These are phyloP conservation scores for Corella eumyota DNA, from an alignment of 23 tunicate genomes.

Conservation along the genomic window DNA sequence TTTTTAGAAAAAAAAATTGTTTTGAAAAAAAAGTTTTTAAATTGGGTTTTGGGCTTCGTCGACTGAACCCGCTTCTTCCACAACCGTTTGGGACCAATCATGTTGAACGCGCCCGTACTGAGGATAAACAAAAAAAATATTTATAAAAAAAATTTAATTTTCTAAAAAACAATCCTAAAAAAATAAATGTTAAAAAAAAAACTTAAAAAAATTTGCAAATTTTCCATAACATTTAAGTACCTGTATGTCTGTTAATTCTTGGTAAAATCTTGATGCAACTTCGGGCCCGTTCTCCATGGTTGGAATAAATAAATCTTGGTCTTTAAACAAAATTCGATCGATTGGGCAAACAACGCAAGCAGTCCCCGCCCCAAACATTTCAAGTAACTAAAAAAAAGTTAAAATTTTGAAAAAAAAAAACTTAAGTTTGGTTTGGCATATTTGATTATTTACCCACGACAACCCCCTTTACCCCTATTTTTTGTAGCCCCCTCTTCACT, in stretches of 20 bases:
- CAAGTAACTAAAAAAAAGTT: constrained; percentile 41
- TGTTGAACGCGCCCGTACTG: constrained; percentile 72
- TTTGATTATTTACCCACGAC: too few species aligned
- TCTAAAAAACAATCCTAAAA: neutral
- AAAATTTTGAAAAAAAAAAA: neutral
- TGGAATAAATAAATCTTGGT: constrained; percentile 60
- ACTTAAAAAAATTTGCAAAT: neutral
- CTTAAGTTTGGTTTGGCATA: neutral
- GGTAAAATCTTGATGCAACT: constrained; percentile 51
- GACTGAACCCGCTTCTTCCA: constrained; percentile 28
- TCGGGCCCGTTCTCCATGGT: constrained; percentile 84
- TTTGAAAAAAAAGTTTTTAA: too few species aligned
- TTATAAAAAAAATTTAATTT: neutral
- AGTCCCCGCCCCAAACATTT: constrained; percentile 98
- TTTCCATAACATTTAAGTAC: constrained; percentile 7
- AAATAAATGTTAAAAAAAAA: neutral
- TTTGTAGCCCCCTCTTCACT: too few species aligned
- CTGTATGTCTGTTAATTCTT: constrained; percentile 85
- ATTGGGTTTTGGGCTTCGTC: constrained; percentile 7
- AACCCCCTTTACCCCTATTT: too few species aligned
- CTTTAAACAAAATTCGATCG: constrained; percentile 56
- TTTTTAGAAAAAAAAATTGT: too few species aligned
- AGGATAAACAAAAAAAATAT: neutral
- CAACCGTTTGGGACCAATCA: constrained; percentile 74
- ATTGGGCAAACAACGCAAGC: constrained; percentile 98